These are phyloP conservation scores for Barnardius zonarius DNA, from an alignment of 2,113 vertebrate genomes.

Conservation along the genomic window DNA sequence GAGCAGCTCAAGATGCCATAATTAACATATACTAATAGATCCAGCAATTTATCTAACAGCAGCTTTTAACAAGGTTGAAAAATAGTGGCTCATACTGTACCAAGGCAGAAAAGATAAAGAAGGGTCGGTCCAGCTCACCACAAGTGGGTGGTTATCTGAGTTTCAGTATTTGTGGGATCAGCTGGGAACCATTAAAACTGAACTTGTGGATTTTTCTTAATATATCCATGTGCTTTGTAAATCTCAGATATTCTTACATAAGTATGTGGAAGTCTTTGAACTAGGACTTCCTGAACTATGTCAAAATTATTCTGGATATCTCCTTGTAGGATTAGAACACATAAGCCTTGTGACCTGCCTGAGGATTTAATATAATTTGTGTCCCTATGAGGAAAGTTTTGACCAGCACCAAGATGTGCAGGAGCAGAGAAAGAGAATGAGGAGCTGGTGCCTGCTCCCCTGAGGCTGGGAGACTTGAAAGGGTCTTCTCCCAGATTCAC, in stretches of 20 bases:
- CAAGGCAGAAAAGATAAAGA: background rate
- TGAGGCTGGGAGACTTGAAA: background rate
- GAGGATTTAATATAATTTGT: background rate
- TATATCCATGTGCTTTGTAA: background rate
- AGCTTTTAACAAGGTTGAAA: conserved; percentile 66
- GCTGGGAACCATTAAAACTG: background rate
- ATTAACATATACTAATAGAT: conserved; percentile 72
- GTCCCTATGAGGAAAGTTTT: background rate
- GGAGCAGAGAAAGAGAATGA: background rate
- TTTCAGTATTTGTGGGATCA: background rate
- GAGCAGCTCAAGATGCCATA: conserved; percentile 53
- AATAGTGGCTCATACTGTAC: background rate
- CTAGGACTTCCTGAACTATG: background rate
- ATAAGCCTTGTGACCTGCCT: background rate
- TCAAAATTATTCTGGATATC: background rate
- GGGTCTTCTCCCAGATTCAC: background rate
- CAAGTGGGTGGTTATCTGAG: background rate
- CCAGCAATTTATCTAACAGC: conserved; percentile 62
- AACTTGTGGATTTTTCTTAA: background rate
- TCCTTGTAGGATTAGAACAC: background rate
- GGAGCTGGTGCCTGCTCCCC: background rate
- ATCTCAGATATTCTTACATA: background rate
- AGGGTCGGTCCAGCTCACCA: background rate
- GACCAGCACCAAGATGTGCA: background rate
- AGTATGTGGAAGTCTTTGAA: background rate